Evolutionary conservation across 2,797 vertebrate genomes (phyloP), one percentile per base, ranked within the genome.

Genomic region (Mormyrops boulengeri): DNA sequence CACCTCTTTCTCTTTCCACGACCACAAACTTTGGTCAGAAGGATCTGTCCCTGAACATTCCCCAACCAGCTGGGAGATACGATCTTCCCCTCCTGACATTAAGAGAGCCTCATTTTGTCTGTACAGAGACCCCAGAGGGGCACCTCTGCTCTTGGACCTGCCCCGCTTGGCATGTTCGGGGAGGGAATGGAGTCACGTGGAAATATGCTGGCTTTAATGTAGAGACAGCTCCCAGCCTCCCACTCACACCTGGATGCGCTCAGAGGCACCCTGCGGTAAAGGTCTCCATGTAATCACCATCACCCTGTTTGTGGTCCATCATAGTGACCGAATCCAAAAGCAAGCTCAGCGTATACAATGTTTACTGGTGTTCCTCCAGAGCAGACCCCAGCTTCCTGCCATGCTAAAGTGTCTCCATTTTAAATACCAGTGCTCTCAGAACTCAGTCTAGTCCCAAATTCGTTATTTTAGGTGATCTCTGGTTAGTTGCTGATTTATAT

Each of bases 381-480:
- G 4, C 14, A 41, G 69, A 77, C 12, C 34, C 30, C 34, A 41
- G 2, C 4, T 14, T n/a, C 34, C 19, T 4, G 66, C 30, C 19
- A n/a, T 38, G 66, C 5, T 73, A 73, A 73, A 73, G 12, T 0
- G 12, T 66, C 66, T 77, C 69, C 14, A 6, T 9, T 77, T 41
- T 41, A 77, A 77, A 77, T 17, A 34, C 19, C 19, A 17, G 34
- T 26, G 12, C 12, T 77, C 30, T 19, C 30, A 17, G 69, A 14
- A 41, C 1, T 73, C 4, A 2, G 66, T 80, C 69, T 52, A 14
- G 66, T 90, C 91, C 92, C 85, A 69, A 94, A 94, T 94, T 94
- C 94, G 93, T 93, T 94, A 94, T 95, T 94, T 94, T 92, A 90
- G 91, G 90, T 95, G 92, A 94, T 93, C 93, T 91, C 77, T 90